These are phyloP conservation scores for Macrotis lagotis DNA, from an alignment of 2,113 vertebrate genomes.

Conservation along the genomic window DNA sequence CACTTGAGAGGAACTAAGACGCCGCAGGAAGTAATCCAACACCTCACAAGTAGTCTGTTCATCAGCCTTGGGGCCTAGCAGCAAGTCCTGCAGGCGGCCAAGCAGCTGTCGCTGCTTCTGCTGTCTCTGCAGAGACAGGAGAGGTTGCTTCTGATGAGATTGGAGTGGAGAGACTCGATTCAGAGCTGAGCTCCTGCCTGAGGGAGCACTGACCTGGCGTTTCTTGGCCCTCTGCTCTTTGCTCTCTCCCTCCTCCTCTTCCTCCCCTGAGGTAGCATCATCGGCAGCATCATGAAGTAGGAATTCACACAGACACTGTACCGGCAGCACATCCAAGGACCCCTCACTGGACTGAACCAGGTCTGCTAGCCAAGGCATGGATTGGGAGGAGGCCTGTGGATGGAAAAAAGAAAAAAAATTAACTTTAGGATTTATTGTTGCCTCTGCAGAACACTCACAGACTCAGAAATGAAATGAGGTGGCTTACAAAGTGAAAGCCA, in stretches of 20 bases:
- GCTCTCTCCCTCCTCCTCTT: conserved; percentile 95
- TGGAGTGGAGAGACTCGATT: rapidly evolving
- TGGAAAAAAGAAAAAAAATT: not conserved
- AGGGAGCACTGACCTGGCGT: conserved; percentile 86
- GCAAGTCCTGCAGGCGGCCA: conserved; percentile 94
- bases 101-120: conserved; percentile 97
- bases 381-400: conserved; percentile 95
- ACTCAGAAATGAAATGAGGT: not conserved
- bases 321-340: conserved; percentile 96
- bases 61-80: conserved; percentile 94
- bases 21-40: conserved; percentile 96
- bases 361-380: conserved; percentile 99
- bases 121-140: conserved; percentile 86
- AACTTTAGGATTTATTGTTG: not conserved
- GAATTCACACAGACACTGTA: conserved; percentile 98
- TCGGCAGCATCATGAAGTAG: conserved; percentile 96
- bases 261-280: conserved; percentile 87
- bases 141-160: conserved; percentile 28
- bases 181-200: rapidly evolving
- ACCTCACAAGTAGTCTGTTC: conserved; percentile 98
- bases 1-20: conserved; percentile 96
- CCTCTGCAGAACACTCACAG: not conserved
- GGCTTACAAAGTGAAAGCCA: not conserved
- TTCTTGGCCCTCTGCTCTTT: conserved; percentile 96
- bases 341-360: conserved; percentile 98